phyloP scores from a whole-genome alignment of 2,797 vertebrate species.

The Sebastes minor region DNA sequence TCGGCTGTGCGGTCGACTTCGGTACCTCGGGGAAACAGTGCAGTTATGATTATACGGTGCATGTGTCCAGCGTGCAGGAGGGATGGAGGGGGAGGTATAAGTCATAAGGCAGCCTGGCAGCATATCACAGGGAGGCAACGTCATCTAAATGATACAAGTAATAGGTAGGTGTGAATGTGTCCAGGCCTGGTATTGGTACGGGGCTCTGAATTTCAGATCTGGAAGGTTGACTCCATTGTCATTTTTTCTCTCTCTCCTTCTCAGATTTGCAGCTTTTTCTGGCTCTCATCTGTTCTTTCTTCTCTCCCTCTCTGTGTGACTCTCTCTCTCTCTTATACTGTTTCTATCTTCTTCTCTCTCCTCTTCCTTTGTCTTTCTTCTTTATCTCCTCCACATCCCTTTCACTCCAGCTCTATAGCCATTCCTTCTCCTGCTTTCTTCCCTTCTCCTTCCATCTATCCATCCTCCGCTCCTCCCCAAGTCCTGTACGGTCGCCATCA shows the following conservation, averaged over 20 bases:
- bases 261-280: slow-evolving; percentile 28
- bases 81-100: slow-evolving; percentile 50
- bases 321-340: not conserved
- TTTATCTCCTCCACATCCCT: slow-evolving; percentile 30
- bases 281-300: slow-evolving; percentile 20
- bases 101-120: slow-evolving; percentile 59
- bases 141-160: slow-evolving; percentile 69
- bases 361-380: not conserved
- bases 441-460: slow-evolving; percentile 27
- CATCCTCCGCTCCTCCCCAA: slow-evolving; percentile 39
- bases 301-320: not conserved
- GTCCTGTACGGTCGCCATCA: slow-evolving; percentile 67
- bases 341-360: slow-evolving; percentile 7
- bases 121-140: slow-evolving; percentile 62
- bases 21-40: slow-evolving; percentile 36
- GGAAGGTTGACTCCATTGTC: slow-evolving; percentile 19
- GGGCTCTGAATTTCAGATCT: slow-evolving; percentile 25
- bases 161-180: slow-evolving; percentile 65
- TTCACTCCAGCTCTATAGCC: slow-evolving; percentile 20
- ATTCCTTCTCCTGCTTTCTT: slow-evolving; percentile 18
- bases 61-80: slow-evolving; percentile 56
- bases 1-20: slow-evolving; percentile 7
- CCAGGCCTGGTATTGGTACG: slow-evolving; percentile 38
- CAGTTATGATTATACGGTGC: slow-evolving; percentile 57
- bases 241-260: not conserved